Percentiles rank a stretch among this genome's conserved stretches.
These are phyloP conservation scores for Nemoura dubitans DNA, from an alignment of 2,888 invertebrate species.

Conservation along the genomic window DNA sequence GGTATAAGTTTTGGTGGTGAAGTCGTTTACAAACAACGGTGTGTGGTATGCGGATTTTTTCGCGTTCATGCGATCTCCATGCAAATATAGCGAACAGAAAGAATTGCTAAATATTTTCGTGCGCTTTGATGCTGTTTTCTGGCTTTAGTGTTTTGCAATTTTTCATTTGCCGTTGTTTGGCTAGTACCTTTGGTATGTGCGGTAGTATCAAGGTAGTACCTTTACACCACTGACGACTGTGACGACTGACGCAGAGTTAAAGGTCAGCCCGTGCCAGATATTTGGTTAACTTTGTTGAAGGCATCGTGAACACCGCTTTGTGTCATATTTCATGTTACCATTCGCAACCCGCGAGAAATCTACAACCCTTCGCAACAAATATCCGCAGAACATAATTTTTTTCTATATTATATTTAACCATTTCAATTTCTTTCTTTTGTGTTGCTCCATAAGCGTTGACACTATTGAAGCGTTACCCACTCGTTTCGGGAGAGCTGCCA, in stretches of 20 bases:
- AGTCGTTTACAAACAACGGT: conserved; percentile 1
- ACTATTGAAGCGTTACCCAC: neutral
- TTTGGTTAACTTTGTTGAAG: neutral
- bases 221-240: neutral
- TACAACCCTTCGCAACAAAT: neutral
- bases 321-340: neutral
- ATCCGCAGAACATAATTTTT: neutral
- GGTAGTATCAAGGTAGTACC: no score
- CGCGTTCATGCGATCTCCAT: neutral
- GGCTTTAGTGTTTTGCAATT: neutral
- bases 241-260: neutral
- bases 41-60: neutral
- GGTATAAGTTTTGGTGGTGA: neutral
- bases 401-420: neutral
- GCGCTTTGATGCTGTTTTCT: neutral
- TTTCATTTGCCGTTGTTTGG: neutral
- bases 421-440: neutral
- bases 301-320: neutral
- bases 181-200: no score
- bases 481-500: neutral
- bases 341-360: neutral
- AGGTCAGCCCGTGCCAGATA: neutral
- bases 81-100: neutral
- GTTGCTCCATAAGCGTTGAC: neutral
- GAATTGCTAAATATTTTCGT: neutral